phyloP scores from a whole-genome alignment of 2,888 invertebrate species.

The Euzophera pinguis region DNA sequence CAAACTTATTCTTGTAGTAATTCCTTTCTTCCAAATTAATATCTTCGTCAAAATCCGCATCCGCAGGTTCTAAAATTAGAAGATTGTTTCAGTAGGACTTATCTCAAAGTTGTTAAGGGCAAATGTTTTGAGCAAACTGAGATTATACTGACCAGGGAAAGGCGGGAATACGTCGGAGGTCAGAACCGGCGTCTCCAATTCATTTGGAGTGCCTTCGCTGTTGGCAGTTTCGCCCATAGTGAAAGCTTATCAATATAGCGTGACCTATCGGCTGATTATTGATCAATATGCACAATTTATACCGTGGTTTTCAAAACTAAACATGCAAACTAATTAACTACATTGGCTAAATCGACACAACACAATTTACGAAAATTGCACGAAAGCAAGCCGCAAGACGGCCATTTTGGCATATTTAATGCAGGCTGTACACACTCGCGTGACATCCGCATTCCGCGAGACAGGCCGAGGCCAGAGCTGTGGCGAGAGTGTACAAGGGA shows the following conservation, averaged over 20 bases:
- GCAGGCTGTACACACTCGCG: too few relatives aligned
- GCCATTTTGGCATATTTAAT: constrained; percentile 55
- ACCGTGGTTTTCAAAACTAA: neutral
- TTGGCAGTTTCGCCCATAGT: constrained; percentile 57
- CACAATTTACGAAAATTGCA: neutral
- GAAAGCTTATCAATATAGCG: constrained; percentile 21
- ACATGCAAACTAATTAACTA: too few relatives aligned
- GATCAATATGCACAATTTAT: neutral
- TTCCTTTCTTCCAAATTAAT: constrained; percentile 74
- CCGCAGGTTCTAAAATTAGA: constrained; percentile 54
- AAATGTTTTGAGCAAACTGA: too few relatives aligned
- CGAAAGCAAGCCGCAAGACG: constrained; percentile 29
- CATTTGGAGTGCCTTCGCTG: constrained; percentile 43
- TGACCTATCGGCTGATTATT: neutral
- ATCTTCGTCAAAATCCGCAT: constrained; percentile 75
- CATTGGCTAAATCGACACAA: neutral
- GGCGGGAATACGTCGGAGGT: constrained; percentile 58
- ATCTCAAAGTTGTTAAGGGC: too few relatives aligned
- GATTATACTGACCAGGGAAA: constrained; percentile 49
- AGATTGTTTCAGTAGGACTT: neutral
- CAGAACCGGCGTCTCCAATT: constrained; percentile 62
- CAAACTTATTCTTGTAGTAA: constrained; percentile 72
- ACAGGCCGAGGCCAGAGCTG: too few relatives aligned
- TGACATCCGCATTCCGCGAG: too few relatives aligned
- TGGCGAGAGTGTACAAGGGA: too few relatives aligned